Conservation (phyloP, 1,140 invertebrate genomes). For the Agrypnia vestita region DNA sequence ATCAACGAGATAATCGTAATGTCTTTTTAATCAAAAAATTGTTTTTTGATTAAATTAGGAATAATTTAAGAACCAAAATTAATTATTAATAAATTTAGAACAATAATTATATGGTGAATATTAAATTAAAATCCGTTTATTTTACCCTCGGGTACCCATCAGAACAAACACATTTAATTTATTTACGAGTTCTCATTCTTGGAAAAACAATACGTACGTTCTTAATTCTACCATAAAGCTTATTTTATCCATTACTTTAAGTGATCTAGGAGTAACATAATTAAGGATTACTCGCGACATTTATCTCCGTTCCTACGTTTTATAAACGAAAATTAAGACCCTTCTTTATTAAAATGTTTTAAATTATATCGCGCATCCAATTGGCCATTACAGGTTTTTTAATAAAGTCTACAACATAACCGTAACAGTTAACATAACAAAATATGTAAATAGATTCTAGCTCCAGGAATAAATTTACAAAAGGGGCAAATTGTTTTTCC, state of each 20-base stretch:
- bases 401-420: constrained; percentile 41
- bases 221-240: constrained; percentile 19
- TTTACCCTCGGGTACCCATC: neutral
- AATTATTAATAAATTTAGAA: too few species aligned
- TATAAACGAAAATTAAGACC: constrained; percentile 17
- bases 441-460: constrained; percentile 37
- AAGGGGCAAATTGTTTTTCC: constrained; percentile 33
- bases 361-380: constrained; percentile 9
- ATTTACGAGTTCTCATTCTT: neutral
- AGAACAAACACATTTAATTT: constrained; percentile 18
- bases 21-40: too few species aligned
- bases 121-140: constrained; percentile 7
- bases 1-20: too few species aligned
- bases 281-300: constrained; percentile 56
- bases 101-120: too few species aligned
- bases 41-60: too few species aligned
- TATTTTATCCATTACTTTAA: constrained; percentile 40
- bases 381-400: constrained; percentile 30
- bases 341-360: constrained; percentile 27
- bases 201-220: constrained; percentile 25
- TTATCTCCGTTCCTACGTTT: constrained; percentile 46
- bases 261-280: constrained; percentile 51
- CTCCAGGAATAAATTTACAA: constrained; percentile 44
- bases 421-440: constrained; percentile 26
- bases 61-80: too few species aligned